Conservation (phyloP, 37 sponge, comb jelly and placozoan genomes). For the Theonella swinhoei region DNA sequence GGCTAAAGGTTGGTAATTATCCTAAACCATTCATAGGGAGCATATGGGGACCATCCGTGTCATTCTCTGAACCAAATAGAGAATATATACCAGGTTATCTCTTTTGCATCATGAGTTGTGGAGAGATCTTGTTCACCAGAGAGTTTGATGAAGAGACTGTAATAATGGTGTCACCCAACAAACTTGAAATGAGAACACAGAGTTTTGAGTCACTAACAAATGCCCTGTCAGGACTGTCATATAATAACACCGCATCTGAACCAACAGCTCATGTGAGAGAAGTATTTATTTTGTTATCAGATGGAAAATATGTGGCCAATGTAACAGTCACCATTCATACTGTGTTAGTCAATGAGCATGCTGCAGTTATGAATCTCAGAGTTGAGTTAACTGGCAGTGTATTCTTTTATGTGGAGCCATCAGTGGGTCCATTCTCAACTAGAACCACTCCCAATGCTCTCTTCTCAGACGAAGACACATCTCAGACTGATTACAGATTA, state of each 20-base stretch:
- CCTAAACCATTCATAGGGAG: neutral
- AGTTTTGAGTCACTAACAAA: slow-evolving; percentile 1
- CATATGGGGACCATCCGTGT: neutral
- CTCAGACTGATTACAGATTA: slow-evolving; percentile 37
- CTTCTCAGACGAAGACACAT: slow-evolving; percentile 39
- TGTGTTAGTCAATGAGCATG: slow-evolving; percentile 27
- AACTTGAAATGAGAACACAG: neutral
- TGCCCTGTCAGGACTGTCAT: slow-evolving; percentile 7
- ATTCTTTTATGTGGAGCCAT: slow-evolving; percentile 39
- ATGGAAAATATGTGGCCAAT: slow-evolving; percentile 4
- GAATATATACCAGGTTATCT: neutral
- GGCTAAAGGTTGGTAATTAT: neutral
- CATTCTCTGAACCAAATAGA: neutral
- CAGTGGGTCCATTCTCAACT: neutral
- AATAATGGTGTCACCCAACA: neutral
- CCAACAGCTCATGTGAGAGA: slow-evolving; percentile 7
- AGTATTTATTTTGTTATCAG: slow-evolving; percentile 14
- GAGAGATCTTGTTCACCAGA: slow-evolving; percentile 11
- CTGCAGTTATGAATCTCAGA: slow-evolving; percentile 18
- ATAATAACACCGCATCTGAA: slow-evolving; percentile 26
- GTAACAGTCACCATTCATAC: slow-evolving; percentile 5
- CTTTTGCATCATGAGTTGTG: slow-evolving; percentile 47
- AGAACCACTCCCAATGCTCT: neutral
- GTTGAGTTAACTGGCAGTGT: neutral
- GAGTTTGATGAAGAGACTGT: neutral